Conservation (phyloP, 2,888 invertebrate genomes). For the Sacculina carcini region DNA sequence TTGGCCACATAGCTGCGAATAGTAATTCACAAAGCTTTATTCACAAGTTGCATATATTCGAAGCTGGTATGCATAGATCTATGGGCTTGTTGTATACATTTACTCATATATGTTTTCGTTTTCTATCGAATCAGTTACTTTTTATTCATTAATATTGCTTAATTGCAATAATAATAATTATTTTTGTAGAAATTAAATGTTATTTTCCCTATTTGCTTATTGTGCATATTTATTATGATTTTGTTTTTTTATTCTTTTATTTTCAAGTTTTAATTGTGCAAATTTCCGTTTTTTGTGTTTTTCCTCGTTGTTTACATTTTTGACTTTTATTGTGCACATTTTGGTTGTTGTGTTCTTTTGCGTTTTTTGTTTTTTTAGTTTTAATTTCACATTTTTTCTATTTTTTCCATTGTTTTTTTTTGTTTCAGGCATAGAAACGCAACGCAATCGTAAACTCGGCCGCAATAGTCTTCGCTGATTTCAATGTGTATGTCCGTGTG, state of each 20-base stretch:
- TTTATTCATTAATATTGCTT: too few species aligned
- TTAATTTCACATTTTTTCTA: not conserved
- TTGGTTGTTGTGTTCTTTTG: not conserved
- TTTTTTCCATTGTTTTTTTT: not conserved
- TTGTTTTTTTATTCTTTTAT: not conserved
- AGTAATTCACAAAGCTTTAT: too few species aligned
- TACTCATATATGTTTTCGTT: too few species aligned
- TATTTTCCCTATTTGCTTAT: not conserved
- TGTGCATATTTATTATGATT: not conserved
- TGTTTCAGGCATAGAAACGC: not conserved
- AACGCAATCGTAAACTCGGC: too few species aligned
- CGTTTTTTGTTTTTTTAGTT: not conserved
- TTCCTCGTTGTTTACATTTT: not conserved
- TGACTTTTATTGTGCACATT: not conserved
- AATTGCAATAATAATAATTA: not conserved
- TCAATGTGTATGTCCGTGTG: too few species aligned
- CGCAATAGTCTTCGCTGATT: too few species aligned
- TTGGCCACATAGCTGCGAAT: too few species aligned
- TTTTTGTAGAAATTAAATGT: not conserved
- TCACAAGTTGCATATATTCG: too few species aligned
- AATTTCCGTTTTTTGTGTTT: not conserved
- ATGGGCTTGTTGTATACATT: too few species aligned
- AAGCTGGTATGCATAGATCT: too few species aligned
- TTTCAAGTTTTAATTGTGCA: not conserved
- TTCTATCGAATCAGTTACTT: too few species aligned